Evolutionary conservation across 2,113 vertebrate species (phyloP), one percentile per base, ranked within the genome.

Genomic region (Pandion haliaetus): DNA sequence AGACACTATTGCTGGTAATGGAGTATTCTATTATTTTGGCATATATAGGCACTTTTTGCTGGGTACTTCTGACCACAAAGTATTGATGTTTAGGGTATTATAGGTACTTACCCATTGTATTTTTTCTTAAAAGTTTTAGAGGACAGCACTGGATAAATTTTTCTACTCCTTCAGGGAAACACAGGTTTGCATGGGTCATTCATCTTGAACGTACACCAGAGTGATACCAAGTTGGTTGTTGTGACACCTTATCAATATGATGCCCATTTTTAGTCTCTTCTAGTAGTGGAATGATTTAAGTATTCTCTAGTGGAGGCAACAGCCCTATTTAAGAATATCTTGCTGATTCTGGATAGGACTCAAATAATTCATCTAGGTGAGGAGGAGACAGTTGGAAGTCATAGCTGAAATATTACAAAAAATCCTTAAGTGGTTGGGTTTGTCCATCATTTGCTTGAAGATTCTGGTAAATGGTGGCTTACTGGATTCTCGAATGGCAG

Each of bases 11-110:
- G 38, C 42, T 87, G 23, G 58, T 89, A 71, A 84, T 61, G 54
- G 69, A 91, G 52, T 89, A 65, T 81, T 89, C 70, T 87, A 17
- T 77, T 96, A 42, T 59, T 79, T 88, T 88, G 71, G 59, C 80
- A 78, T 86, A 87, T 55, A 86, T 50, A 95, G 76, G 79, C 47
- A 87, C 25, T 85, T 83, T 78, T 82, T 67, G 57, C 52, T 84
- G 89, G 72, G 44, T 93, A 47, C 76, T 91, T 95, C 76, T 90
- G 52, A 79, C 26, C n/a, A 5, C 79, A 74, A 94, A 89, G 21
- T 84, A 47, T 92, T 94, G 69, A 69, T 91, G 69, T 94, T 92
- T 89, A 84, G 92, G 77, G 44, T 79, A 42, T 69, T 86, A 21
- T 57, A 82, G 47, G 57, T 83, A 86, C 38, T 86, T 71, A 63